phyloP scores from a whole-genome alignment of 2,888 invertebrate species.

The Litoditis marina region DNA sequence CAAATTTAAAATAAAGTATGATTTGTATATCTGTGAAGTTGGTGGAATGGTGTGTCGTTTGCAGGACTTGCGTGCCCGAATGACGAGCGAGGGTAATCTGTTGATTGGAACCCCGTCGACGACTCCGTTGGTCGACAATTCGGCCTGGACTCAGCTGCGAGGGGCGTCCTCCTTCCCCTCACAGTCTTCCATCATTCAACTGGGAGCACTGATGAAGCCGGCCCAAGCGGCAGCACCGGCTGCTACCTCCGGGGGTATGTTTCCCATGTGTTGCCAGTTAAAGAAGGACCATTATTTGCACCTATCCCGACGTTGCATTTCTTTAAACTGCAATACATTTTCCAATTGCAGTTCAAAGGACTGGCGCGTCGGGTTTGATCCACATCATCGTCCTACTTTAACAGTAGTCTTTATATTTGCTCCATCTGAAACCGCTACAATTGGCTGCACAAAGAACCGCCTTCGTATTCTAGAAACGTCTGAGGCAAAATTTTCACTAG shows the following conservation, averaged over 20 bases:
- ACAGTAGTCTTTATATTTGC: no score
- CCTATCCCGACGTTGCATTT: neutral
- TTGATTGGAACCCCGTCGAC: neutral
- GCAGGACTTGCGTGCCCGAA: slow-evolving; percentile 6
- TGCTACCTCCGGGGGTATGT: neutral
- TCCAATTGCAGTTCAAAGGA: no score
- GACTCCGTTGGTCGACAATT: neutral
- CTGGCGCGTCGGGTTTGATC: no score
- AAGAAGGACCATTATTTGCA: neutral
- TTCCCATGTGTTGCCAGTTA: neutral
- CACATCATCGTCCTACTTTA: no score
- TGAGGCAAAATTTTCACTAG: no score
- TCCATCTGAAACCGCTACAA: no score
- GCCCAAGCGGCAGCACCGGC: slow-evolving; percentile 1
- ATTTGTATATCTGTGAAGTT: no score
- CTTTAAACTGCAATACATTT: neutral
- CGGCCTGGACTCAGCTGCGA: slow-evolving; percentile 8
- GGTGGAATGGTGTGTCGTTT: neutral
- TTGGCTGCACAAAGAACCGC: no score
- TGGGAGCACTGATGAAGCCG: slow-evolving; percentile 16
- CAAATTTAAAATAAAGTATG: no score
- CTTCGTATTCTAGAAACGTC: no score
- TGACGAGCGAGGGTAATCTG: slow-evolving; percentile 1
- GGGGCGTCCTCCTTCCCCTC: slow-evolving; percentile 15
- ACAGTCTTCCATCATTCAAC: slow-evolving; percentile 9